phyloP scores from a whole-genome alignment of 2,113 vertebrate species.

The Smithornis capensis region DNA sequence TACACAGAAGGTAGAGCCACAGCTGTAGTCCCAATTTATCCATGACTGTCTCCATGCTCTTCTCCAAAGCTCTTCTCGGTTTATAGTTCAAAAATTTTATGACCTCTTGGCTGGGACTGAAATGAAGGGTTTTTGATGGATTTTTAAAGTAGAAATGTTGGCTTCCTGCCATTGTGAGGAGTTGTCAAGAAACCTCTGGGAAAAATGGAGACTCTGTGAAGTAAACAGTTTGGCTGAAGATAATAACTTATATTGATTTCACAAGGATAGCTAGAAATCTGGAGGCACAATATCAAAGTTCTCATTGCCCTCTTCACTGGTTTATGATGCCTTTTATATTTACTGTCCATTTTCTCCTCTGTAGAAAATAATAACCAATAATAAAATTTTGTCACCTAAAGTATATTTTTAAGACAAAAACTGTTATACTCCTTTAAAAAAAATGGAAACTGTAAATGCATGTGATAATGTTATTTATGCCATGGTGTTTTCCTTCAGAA shows the following conservation, averaged over 20 bases:
- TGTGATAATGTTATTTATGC: neutral
- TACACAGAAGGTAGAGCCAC: neutral
- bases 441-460: neutral
- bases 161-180: neutral
- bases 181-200: slow-evolving; percentile 7
- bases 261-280: neutral
- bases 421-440: neutral
- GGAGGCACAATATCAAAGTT: slow-evolving; percentile 9
- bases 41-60: neutral
- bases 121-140: neutral
- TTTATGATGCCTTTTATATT: slow-evolving; percentile 26
- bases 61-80: slow-evolving; percentile 3
- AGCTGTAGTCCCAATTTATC: neutral
- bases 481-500: neutral
- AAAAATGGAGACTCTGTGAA: slow-evolving; percentile 5
- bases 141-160: neutral
- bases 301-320: slow-evolving; percentile 9
- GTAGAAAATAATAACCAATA: slow-evolving; percentile 17
- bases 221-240: slow-evolving; percentile 16
- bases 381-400: slow-evolving; percentile 26
- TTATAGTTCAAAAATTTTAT: slow-evolving; percentile 8
- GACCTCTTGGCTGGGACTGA: neutral
- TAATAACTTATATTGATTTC: slow-evolving; percentile 33
- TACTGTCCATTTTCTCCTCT: neutral
- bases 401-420: slow-evolving; percentile 36